Conservation (phyloP, 1,140 invertebrate genomes). For the Drosophila sp. region DNA sequence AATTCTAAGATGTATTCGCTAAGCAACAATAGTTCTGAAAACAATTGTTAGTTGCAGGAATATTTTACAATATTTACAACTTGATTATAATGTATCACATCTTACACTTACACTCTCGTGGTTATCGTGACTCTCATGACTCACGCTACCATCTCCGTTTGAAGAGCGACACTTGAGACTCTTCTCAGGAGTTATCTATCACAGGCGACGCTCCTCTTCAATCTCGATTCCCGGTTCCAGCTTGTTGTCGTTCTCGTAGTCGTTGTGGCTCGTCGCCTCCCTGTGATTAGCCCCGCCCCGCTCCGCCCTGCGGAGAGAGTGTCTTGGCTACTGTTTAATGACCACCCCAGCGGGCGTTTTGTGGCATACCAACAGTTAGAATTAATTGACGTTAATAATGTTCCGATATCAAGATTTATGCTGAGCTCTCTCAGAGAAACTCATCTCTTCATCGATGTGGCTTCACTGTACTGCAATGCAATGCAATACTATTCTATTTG, state of each 20-base stretch:
- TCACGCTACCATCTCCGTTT: not conserved
- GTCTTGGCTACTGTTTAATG: constrained; percentile 60
- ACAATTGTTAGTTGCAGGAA: too few relatives aligned
- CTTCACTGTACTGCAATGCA: constrained; percentile 39
- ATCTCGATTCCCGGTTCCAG: constrained; percentile 22
- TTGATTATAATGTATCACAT: too few relatives aligned
- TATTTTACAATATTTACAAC: too few relatives aligned
- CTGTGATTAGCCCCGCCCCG: constrained; percentile 29
- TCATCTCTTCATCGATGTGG: constrained; percentile 9
- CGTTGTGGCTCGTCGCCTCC: constrained; percentile 14
- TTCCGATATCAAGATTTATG: constrained; percentile 73
- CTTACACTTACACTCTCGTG: not conserved
- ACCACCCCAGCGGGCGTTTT: constrained; percentile 44
- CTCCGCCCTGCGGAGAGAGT: constrained; percentile 30
- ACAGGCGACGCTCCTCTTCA: constrained; percentile 28
- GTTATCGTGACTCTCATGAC: not conserved
- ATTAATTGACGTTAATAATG: constrained; percentile 83
- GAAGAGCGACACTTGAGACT: not conserved
- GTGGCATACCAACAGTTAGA: constrained; percentile 70
- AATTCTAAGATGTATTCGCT: too few relatives aligned
- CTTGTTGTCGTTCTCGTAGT: constrained; percentile 9
- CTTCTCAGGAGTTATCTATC: constrained; percentile 38
- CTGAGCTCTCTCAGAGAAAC: constrained; percentile 7
- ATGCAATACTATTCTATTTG: constrained; percentile 40
- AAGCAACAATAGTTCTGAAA: too few relatives aligned